Percentiles rank a stretch among this genome's conserved stretches.
These are phyloP conservation scores for Campopleginae sp. DNA, from an alignment of 2,888 invertebrate species.

Conservation along the genomic window DNA sequence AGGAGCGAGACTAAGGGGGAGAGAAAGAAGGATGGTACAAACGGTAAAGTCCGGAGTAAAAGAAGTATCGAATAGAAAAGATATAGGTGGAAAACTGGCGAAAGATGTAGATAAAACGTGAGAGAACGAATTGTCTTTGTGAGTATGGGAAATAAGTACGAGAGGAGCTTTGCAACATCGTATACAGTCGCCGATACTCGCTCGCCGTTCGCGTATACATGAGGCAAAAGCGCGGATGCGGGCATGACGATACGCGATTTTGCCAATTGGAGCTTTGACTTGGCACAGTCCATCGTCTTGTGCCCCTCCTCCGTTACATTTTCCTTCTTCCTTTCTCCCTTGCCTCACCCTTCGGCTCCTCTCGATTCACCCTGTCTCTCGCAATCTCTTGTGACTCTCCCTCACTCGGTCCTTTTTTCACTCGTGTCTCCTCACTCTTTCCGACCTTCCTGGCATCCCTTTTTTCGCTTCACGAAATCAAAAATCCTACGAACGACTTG, in stretches of 20 bases:
- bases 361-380: neutral
- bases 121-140: constrained; percentile 19
- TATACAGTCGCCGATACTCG: constrained; percentile 54
- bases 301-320: constrained; percentile 24
- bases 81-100: constrained; percentile 26
- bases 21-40: neutral
- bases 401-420: constrained; percentile 21
- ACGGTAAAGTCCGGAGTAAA: neutral
- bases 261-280: constrained; percentile 77
- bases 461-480: constrained; percentile 26
- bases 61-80: constrained; percentile 40
- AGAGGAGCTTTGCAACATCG: constrained; percentile 46
- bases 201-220: constrained; percentile 44
- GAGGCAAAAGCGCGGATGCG: constrained; percentile 50
- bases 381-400: constrained; percentile 14
- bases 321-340: neutral
- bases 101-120: constrained; percentile 36
- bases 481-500: constrained; percentile 30
- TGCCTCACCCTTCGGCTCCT: neutral
- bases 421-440: constrained; percentile 6
- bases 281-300: constrained; percentile 66
- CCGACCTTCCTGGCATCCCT: neutral
- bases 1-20: neutral
- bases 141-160: neutral
- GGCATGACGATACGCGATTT: constrained; percentile 79